Conservation (phyloP, 2,888 invertebrate genomes). For the Sympetrum striolatum region DNA sequence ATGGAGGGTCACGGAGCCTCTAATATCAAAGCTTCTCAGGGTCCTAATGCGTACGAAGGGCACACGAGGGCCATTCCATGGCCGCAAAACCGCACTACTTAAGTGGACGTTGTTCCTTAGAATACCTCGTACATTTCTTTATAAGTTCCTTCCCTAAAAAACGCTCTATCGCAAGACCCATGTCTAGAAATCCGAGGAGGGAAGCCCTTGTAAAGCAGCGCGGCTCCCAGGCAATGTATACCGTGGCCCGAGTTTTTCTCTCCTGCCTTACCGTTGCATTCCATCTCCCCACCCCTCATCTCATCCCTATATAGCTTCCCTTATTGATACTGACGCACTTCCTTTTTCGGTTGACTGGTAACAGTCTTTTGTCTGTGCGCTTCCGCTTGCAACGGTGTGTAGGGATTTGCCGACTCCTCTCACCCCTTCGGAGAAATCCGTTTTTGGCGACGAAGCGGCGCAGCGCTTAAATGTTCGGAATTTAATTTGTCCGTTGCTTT, state of each 20-base stretch:
- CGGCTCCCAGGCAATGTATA: neutral
- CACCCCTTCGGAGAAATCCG: neutral
- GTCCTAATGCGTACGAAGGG: too few relatives aligned
- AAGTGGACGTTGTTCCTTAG: too few relatives aligned
- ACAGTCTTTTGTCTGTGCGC: neutral
- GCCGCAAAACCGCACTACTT: too few relatives aligned
- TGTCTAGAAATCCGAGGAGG: neutral
- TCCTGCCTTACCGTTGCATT: neutral
- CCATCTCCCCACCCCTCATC: neutral
- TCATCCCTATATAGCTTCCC: neutral
- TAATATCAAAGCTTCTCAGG: too few relatives aligned
- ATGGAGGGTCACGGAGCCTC: too few relatives aligned
- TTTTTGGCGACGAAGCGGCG: neutral
- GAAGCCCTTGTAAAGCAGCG: neutral
- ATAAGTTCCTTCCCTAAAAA: neutral
- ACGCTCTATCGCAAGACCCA: neutral
- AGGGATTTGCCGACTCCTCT: neutral
- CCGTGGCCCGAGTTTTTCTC: neutral
- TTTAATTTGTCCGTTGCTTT: neutral
- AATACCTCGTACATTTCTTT: too few relatives aligned
- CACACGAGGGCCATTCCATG: too few relatives aligned
- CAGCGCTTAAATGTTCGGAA: neutral
- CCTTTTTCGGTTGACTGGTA: neutral
- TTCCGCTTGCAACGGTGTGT: neutral
- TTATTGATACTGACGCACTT: neutral